Conservation (phyloP, 2,888 invertebrate species). For the Tinea semifulvella region DNA sequence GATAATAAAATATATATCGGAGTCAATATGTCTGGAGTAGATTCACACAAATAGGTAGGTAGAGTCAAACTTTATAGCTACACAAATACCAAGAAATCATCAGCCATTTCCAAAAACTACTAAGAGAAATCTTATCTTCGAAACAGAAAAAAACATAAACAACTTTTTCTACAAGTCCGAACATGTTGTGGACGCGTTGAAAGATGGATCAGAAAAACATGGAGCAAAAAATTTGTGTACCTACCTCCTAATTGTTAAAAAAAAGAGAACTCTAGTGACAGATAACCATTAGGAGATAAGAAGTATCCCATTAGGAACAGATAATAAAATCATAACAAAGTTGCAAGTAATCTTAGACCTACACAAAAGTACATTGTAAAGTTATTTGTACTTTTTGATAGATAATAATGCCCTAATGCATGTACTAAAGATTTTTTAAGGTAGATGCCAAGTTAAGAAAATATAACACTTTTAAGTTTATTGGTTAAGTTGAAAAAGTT, state of each 20-base stretch:
- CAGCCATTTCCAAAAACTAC: not conserved
- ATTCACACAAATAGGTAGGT: not conserved
- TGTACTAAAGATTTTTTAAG: too few relatives aligned
- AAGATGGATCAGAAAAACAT: slow-evolving; percentile 13
- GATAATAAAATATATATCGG: too few relatives aligned
- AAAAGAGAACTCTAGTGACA: slow-evolving; percentile 14
- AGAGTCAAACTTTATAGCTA: not conserved
- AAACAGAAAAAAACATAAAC: slow-evolving; percentile 17
- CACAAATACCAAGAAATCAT: not conserved
- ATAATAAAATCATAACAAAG: slow-evolving; percentile 16
- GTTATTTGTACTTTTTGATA: too few relatives aligned
- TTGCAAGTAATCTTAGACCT: too few relatives aligned
- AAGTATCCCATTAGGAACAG: slow-evolving; percentile 19
- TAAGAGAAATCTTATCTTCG: not conserved
- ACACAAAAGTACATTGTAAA: too few relatives aligned
- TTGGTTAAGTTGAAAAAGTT: too few relatives aligned
- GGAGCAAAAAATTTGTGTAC: slow-evolving; percentile 15
- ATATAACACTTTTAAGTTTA: too few relatives aligned
- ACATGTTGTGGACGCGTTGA: slow-evolving; percentile 17
- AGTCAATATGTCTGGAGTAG: not conserved
- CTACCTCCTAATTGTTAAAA: slow-evolving; percentile 15
- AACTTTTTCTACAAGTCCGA: slow-evolving; percentile 16
- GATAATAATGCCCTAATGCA: too few relatives aligned
- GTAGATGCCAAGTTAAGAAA: too few relatives aligned
- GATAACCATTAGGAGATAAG: slow-evolving; percentile 22